Evolutionary conservation across 2,797 vertebrate species (phyloP).

Genomic region (Mormyrops attenuatus): DNA sequence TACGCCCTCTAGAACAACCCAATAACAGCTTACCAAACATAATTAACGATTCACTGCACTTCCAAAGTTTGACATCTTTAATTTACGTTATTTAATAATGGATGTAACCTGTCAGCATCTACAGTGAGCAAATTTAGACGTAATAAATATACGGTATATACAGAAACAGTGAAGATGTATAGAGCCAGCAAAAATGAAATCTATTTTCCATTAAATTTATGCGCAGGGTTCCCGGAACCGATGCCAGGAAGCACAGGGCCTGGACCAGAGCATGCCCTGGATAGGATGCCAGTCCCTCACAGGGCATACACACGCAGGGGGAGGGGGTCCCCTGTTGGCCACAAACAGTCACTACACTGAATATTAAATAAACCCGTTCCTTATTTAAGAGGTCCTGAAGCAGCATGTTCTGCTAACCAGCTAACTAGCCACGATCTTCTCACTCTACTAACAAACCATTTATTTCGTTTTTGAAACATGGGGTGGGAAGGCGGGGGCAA

Average conservation of each 20-base stretch:
- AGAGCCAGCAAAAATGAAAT: not conserved
- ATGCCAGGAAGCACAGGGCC: not conserved
- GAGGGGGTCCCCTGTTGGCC: not conserved
- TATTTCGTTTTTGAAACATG: not conserved
- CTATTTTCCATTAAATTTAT: not conserved
- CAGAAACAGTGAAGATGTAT: not conserved
- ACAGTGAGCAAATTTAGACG: constrained; percentile 27
- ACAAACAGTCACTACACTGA: not conserved
- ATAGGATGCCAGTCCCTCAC: not conserved
- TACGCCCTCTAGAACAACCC: constrained; percentile 25
- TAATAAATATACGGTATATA: not conserved
- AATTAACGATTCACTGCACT: not conserved
- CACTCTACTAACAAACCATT: not conserved
- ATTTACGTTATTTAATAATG: not conserved
- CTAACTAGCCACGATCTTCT: not conserved
- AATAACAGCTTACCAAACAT: constrained; percentile 31
- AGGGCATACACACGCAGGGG: not conserved
- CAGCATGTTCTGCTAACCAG: not conserved
- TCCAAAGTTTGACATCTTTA: not conserved
- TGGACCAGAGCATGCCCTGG: not conserved
- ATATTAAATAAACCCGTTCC: not conserved
- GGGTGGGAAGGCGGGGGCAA: not conserved
- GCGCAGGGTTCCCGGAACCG: not conserved
- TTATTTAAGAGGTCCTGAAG: not conserved
- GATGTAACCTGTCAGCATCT: not conserved